Evolutionary conservation across 2,888 invertebrate species (phyloP).

Genomic region (Netelia fuscicornis): DNA sequence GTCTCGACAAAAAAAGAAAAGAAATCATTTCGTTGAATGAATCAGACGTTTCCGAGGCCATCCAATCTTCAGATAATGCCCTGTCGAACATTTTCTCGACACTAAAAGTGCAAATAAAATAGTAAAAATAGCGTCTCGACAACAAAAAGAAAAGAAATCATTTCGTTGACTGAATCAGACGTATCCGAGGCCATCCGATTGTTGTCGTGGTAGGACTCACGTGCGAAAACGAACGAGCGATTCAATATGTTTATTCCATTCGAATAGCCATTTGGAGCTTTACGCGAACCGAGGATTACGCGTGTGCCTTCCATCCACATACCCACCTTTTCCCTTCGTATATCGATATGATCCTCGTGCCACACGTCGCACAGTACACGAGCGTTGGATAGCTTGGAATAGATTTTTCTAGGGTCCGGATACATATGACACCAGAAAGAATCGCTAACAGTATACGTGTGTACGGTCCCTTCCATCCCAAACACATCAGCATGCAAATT

Average conservation of each 20-base stretch:
- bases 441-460: slow-evolving; percentile 25
- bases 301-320: slow-evolving; percentile 24
- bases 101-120: background rate
- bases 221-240: slow-evolving; percentile 10
- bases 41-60: background rate
- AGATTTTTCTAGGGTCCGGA: slow-evolving; percentile 45
- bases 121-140: background rate
- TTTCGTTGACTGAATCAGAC: background rate
- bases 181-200: background rate
- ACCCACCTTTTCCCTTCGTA: background rate
- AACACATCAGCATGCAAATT: background rate
- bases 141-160: background rate
- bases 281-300: slow-evolving; percentile 35
- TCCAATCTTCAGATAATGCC: background rate
- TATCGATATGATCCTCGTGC: background rate
- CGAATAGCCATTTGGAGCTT: slow-evolving; percentile 26
- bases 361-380: background rate
- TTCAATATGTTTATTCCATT: slow-evolving; percentile 51
- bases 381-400: slow-evolving; percentile 42
- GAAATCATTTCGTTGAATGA: background rate
- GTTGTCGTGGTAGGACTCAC: slow-evolving; percentile 10
- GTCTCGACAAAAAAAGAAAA: background rate
- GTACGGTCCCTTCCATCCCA: background rate
- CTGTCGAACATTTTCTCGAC: too few species aligned
- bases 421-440: slow-evolving; percentile 23